Percentiles rank a stretch among this genome's conserved stretches.
Evolutionary conservation across 1,140 invertebrate species (phyloP).

Genomic region (Ruditapes philippinarum): DNA sequence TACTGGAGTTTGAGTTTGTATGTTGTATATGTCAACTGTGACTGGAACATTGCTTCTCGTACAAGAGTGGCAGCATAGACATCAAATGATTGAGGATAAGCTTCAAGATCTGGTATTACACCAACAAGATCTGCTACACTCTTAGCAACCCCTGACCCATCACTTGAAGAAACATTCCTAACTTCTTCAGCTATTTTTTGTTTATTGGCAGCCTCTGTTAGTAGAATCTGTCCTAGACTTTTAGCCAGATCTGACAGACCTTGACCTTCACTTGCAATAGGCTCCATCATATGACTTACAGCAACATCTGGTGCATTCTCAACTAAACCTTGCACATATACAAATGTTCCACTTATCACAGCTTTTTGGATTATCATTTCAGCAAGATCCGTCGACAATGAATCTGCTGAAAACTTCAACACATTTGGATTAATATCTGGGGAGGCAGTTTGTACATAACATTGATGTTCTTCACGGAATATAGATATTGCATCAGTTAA

Average conservation of each 20-base stretch:
- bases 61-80: constrained; percentile 75
- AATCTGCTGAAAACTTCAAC: constrained; percentile 63
- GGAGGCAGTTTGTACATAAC: constrained; percentile 67
- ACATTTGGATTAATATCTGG: constrained; percentile 62
- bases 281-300: constrained; percentile 65
- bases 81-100: constrained; percentile 69
- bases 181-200: constrained; percentile 73
- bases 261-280: constrained; percentile 36
- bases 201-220: constrained; percentile 80
- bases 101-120: constrained; percentile 72
- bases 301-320: constrained; percentile 69
- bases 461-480: constrained; percentile 61
- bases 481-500: constrained; percentile 47
- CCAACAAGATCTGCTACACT: constrained; percentile 64
- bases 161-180: constrained; percentile 49
- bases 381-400: constrained; percentile 61
- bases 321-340: constrained; percentile 73
- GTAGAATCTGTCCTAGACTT: constrained; percentile 73
- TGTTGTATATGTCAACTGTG: constrained; percentile 81
- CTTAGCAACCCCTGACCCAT: neutral
- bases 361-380: constrained; percentile 78
- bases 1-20: constrained; percentile 81
- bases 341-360: constrained; percentile 70
- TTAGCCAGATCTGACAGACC: constrained; percentile 63
- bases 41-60: constrained; percentile 79